Evolutionary conservation across 2,797 vertebrate genomes (phyloP).

Genomic region (Basileuterus tristriatus): DNA sequence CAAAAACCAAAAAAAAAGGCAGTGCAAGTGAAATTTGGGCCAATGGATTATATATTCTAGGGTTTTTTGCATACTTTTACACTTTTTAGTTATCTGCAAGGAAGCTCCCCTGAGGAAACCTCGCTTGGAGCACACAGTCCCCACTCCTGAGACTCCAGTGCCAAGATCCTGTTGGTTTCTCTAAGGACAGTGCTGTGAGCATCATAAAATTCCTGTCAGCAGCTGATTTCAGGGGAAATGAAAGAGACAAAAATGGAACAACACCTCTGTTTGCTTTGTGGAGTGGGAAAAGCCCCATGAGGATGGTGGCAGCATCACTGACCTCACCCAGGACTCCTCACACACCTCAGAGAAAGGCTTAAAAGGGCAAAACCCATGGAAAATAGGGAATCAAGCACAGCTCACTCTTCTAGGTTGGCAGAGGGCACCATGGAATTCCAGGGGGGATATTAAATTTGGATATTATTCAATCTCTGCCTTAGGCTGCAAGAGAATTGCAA

Average conservation of each 20-base stretch:
- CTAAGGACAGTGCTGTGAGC: not conserved
- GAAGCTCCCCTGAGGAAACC: not conserved
- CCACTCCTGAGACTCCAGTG: not conserved
- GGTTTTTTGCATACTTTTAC: rapidly evolving
- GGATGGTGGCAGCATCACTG: not conserved
- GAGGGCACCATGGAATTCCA: not conserved
- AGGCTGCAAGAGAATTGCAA: not conserved
- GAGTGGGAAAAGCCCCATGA: rapidly evolving
- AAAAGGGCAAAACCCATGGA: rapidly evolving
- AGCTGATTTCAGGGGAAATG: not conserved
- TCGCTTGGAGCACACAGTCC: rapidly evolving
- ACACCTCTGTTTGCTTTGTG: not conserved
- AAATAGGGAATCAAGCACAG: not conserved
- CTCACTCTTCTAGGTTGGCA: rapidly evolving
- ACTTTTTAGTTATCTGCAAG: not conserved
- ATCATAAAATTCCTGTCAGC: not conserved
- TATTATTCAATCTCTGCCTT: not conserved
- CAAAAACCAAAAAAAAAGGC: not conserved
- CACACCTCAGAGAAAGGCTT: not conserved
- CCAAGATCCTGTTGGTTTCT: not conserved
- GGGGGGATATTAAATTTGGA: not conserved
- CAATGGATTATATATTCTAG: not conserved
- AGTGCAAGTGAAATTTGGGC: not conserved
- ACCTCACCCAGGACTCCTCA: rapidly evolving
- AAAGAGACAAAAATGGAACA: not conserved